phyloP scores from a whole-genome alignment of 2,888 invertebrate species.

The Drosophila lutescens region DNA sequence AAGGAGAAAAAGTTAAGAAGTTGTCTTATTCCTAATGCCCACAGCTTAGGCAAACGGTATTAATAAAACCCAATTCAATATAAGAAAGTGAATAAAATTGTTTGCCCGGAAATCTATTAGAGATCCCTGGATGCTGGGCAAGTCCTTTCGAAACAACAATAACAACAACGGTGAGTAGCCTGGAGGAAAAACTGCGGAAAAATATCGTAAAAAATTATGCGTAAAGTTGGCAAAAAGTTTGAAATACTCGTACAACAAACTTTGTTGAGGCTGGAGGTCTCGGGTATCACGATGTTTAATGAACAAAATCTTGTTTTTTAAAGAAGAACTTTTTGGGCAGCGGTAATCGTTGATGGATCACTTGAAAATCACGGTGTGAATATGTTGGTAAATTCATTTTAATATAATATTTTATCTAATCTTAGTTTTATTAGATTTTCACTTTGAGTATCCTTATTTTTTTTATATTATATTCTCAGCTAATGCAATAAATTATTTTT shows the following conservation, averaged over 20 bases:
- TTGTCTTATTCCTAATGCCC: constrained; percentile 21
- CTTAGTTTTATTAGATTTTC: background rate
- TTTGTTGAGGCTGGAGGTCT: constrained; percentile 19
- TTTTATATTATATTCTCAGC: no score
- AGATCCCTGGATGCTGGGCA: constrained; percentile 9
- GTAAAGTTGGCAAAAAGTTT: constrained; percentile 43
- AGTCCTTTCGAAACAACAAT: constrained; percentile 24
- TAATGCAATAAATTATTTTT: no score
- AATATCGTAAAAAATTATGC: constrained; percentile 53
- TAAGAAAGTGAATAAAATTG: constrained; percentile 35
- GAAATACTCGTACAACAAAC: constrained; percentile 17
- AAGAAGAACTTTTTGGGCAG: constrained; percentile 1
- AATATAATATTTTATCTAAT: background rate
- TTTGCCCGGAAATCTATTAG: constrained; percentile 37
- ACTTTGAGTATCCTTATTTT: no score
- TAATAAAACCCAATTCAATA: constrained; percentile 30
- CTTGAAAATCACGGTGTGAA: background rate
- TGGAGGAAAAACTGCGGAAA: constrained; percentile 25
- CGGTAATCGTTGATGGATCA: constrained; percentile 10
- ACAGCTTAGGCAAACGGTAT: constrained; percentile 27
- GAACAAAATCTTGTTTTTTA: constrained; percentile 17
- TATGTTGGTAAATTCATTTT: background rate
- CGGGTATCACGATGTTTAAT: constrained; percentile 31
- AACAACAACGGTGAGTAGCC: constrained; percentile 14
- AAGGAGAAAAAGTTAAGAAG: constrained; percentile 4